Evolutionary conservation across 2,888 invertebrate genomes (phyloP), one percentile per base, ranked within the genome.

Genomic region (Melanophora roralis): DNA sequence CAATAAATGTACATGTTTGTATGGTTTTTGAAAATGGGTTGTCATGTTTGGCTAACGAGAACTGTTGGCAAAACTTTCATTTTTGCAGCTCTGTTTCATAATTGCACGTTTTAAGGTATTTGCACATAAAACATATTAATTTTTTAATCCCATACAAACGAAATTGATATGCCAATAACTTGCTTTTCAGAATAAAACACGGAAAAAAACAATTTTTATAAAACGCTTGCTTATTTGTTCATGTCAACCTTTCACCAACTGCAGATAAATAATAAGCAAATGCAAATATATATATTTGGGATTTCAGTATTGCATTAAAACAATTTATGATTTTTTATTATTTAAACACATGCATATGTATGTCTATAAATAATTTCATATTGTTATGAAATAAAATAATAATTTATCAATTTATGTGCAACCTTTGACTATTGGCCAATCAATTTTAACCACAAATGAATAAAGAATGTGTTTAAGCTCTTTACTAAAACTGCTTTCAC

Each of bases 361-460:
- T n/a, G n/a, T n/a, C n/a, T n/a, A n/a, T n/a, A n/a, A n/a, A n/a
- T n/a, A n/a, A n/a, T 73, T 57, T 65, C 19, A 38, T 64, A 74
- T 51, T 74, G 67, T 75, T 62, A 43, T 71, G 36, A 72, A 60
- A 60, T 67, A 27, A 38, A 53, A 71, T 59, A 36, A 47, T 59
- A 59, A 51, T 49, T 47, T 43, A 40, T 51, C 59, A 71, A 45
- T 53, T 60, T 51, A 59, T 77, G 38, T 67, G 65, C 60, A 71
- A 60, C 59, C 65, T 65, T 38, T 65, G 71, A 60, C 69, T 64
- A 16, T 64, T 68, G 40, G 47, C 47, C 76, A 57, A 76, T 69
- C 47, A 64, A 40, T 64, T 64, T 45, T 45, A 40, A 38, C 19
- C 47, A 45, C 45, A 47, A 40, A 36, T 32, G n/a, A 59, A 36